phyloP scores from a whole-genome alignment of 2,797 vertebrate genomes.

The Pangasius larnaudii region DNA sequence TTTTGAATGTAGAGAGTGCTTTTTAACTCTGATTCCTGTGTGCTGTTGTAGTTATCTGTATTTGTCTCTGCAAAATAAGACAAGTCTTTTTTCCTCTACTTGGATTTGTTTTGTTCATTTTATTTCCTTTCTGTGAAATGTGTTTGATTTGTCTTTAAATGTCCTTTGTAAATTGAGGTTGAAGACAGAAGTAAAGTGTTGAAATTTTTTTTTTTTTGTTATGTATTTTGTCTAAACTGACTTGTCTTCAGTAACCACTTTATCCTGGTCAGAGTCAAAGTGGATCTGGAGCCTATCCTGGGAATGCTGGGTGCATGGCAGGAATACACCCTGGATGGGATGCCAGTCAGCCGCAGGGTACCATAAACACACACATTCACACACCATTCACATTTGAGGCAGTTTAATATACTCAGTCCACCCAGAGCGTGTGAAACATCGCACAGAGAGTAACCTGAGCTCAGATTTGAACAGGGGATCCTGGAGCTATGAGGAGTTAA shows the following conservation, averaged over 20 bases:
- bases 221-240: neutral
- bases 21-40: slow-evolving; percentile 56
- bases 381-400: neutral
- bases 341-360: neutral
- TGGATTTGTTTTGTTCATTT: slow-evolving; percentile 29
- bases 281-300: neutral
- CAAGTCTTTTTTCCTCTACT: slow-evolving; percentile 21
- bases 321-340: neutral
- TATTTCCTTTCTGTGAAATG: slow-evolving; percentile 56
- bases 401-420: neutral
- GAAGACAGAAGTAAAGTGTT: slow-evolving; percentile 66
- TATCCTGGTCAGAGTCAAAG: neutral
- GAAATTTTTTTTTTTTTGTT: slow-evolving; percentile 51
- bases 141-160: slow-evolving; percentile 65
- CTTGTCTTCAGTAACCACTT: neutral
- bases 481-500: neutral
- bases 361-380: neutral
- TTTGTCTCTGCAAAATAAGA: slow-evolving; percentile 57
- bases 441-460: neutral
- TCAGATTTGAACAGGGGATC: neutral
- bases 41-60: slow-evolving; percentile 48
- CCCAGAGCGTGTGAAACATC: neutral
- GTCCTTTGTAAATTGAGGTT: slow-evolving; percentile 64
- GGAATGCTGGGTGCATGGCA: neutral
- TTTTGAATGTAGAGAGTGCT: slow-evolving; percentile 65